Evolutionary conservation across 2,888 invertebrate species (phyloP).

Genomic region (Idaea dimidiata): DNA sequence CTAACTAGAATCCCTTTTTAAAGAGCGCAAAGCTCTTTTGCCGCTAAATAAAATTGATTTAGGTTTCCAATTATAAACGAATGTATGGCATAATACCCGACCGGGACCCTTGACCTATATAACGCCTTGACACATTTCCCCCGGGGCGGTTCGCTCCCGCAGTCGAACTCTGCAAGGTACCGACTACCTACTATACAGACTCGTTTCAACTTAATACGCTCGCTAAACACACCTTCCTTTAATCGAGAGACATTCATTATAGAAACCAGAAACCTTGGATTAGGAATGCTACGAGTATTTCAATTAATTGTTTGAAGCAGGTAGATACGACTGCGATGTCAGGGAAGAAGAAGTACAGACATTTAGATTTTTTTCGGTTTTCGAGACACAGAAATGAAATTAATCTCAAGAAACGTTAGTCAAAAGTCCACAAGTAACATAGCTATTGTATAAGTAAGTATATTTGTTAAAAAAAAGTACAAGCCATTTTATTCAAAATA

Average conservation of each 20-base stretch:
- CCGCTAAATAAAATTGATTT: constrained; percentile 31
- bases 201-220: neutral
- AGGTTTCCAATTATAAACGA: constrained; percentile 27
- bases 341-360: too few species aligned
- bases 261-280: neutral
- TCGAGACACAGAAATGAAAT: too few species aligned
- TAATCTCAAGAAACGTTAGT: too few species aligned
- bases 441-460: too few species aligned
- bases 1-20: constrained; percentile 10
- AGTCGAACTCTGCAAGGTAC: constrained; percentile 17
- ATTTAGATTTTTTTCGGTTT: too few species aligned
- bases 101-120: constrained; percentile 52
- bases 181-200: neutral
- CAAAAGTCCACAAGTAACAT: too few species aligned
- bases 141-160: constrained; percentile 23
- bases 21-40: constrained; percentile 16
- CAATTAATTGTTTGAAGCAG: too few species aligned
- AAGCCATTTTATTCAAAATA: too few species aligned
- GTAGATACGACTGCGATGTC: too few species aligned
- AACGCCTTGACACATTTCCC: constrained; percentile 54
- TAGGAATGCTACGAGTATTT: too few species aligned
- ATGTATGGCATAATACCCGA: constrained; percentile 26
- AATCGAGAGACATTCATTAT: neutral
- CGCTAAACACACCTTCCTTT: neutral
- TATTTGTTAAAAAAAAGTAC: too few species aligned